phyloP scores from a whole-genome alignment of 1,140 invertebrate genomes.

The Panagrolaimus sp. region DNA sequence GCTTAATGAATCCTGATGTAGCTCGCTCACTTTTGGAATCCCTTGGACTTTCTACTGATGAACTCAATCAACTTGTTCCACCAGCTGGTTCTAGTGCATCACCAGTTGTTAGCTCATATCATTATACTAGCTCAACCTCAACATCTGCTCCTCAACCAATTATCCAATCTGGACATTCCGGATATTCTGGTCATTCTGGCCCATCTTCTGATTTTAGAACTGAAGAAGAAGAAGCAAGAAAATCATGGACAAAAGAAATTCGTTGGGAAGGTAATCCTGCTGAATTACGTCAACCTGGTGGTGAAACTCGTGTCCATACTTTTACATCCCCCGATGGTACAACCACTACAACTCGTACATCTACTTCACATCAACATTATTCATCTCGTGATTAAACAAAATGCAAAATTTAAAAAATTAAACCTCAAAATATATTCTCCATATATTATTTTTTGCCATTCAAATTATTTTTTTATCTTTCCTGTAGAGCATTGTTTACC shows the following conservation, averaged over 20 bases:
- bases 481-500: too few relatives aligned
- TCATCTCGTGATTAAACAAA: too few relatives aligned
- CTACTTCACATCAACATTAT: conserved; percentile 1
- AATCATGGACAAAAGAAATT: conserved; percentile 35
- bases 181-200: neutral
- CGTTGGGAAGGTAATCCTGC: conserved; percentile 41
- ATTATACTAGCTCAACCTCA: neutral
- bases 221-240: neutral
- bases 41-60: conserved; percentile 38
- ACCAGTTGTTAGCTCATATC: neutral
- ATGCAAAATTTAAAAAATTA: too few relatives aligned
- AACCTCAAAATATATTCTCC: too few relatives aligned
- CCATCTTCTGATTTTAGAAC: neutral
- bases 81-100: neutral
- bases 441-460: too few relatives aligned
- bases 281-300: conserved; percentile 31
- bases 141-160: conserved; percentile 18
- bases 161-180: conserved; percentile 3
- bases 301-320: conserved; percentile 14
- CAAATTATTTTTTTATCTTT: too few relatives aligned
- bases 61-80: conserved; percentile 23
- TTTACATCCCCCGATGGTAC: conserved; percentile 21
- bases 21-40: conserved; percentile 42
- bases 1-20: conserved; percentile 44
- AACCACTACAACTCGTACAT: conserved; percentile 23